Evolutionary conservation across 2,888 invertebrate species (phyloP).

Genomic region (Agrilus cyanescens): DNA sequence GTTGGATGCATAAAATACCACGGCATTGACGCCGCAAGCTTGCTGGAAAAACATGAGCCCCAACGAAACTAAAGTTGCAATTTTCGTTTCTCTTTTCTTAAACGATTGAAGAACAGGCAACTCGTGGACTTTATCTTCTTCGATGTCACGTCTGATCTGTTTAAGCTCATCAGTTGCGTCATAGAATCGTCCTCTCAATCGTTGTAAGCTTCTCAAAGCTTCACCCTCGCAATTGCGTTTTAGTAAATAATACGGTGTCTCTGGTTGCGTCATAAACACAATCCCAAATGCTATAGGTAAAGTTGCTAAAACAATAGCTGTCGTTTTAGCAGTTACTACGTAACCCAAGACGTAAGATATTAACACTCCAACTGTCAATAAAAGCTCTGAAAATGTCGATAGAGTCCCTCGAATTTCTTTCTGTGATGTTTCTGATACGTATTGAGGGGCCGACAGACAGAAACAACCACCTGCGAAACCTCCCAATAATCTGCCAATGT

Average conservation of each 20-base stretch:
- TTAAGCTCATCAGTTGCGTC: neutral
- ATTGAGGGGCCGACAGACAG: too few species aligned
- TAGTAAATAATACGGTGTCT: slow-evolving; percentile 17
- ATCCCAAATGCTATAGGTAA: too few species aligned
- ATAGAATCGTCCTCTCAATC: neutral
- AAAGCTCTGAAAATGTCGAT: too few species aligned
- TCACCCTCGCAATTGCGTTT: slow-evolving; percentile 12
- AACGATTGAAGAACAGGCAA: slow-evolving; percentile 45
- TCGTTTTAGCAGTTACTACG: too few species aligned
- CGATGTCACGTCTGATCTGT: slow-evolving; percentile 22
- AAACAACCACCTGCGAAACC: too few species aligned
- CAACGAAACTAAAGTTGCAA: slow-evolving; percentile 56
- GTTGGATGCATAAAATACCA: slow-evolving; percentile 63
- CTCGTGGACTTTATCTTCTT: slow-evolving; percentile 39
- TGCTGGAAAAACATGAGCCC: slow-evolving; percentile 86
- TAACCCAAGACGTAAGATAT: too few species aligned
- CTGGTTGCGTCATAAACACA: too few species aligned
- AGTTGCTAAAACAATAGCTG: too few species aligned
- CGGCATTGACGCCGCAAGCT: slow-evolving; percentile 70
- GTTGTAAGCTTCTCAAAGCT: neutral
- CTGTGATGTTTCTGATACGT: too few species aligned
- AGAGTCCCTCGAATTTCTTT: too few species aligned
- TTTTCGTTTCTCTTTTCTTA: slow-evolving; percentile 46
- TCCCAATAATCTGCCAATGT: too few species aligned
- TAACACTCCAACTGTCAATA: too few species aligned